Conservation (phyloP, 2,113 vertebrate genomes). For the Perca flavescens region DNA sequence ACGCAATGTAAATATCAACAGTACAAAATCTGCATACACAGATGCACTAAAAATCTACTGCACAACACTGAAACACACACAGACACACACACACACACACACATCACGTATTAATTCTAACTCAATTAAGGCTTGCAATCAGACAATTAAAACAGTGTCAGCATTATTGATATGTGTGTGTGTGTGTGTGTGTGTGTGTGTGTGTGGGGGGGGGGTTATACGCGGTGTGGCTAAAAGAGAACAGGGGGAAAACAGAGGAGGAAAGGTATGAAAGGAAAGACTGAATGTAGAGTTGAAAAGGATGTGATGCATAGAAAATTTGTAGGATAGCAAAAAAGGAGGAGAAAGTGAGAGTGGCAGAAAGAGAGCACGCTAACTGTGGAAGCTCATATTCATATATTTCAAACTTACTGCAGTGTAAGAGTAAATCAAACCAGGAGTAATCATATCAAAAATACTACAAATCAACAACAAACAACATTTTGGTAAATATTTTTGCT, state of each 20-base stretch:
- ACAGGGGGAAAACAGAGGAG: neutral
- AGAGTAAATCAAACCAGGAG: neutral
- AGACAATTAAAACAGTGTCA: conserved; percentile 20
- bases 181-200: neutral
- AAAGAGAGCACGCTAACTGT: neutral
- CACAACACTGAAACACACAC: neutral
- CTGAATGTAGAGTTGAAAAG: neutral
- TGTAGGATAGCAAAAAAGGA: no score
- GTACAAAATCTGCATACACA: neutral
- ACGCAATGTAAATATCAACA: neutral
- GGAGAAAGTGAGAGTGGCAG: neutral
- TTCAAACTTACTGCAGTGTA: neutral
- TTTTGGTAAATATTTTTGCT: neutral
- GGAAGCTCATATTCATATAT: neutral
- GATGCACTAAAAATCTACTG: neutral
- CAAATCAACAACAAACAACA: no score
- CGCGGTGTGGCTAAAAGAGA: neutral
- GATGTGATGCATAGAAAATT: conserved; percentile 1
- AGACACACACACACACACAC: neutral
- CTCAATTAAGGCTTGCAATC: neutral
- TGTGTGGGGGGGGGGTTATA: neutral
- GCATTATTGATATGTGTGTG: neutral
- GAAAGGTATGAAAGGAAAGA: neutral
- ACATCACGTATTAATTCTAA: neutral
- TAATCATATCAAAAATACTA: neutral